Evolutionary conservation across 2,888 invertebrate species (phyloP), one percentile per base, ranked within the genome.

Genomic region (Hirtodrosophila histrioides): DNA sequence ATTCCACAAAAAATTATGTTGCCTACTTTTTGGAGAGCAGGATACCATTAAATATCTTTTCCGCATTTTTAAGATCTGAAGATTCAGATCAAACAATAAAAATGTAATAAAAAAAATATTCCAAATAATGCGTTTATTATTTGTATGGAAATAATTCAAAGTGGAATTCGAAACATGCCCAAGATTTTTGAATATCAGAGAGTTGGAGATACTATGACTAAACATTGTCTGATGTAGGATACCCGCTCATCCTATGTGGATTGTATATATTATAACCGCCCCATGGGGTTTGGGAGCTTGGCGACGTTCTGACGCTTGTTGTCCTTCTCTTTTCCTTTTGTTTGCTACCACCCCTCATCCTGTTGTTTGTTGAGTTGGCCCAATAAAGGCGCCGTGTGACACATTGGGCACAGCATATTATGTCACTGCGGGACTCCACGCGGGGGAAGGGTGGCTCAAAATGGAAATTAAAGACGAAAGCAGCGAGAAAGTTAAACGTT

Each of bases 381-480:
- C 56, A 54, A 44, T 48, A 17, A 41, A 53, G 46, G 31, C 54
- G 53, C 63, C 64, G 57, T 62, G 66, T 75, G 84, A 77, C 69
- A 74, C 71, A 77, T 69, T 74, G 71, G 64, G 69, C 64, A 66
- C 69, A 65, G 51, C 29, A 66, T 58, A 72, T 82, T 86, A 86
- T 82, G 86, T 86, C 82, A 86, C 51, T 69, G 48, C 36, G 46
- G 51, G 49, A 43, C 53, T 39, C 45, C 27, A 27, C 33, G 31
- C 31, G 7, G 31, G 9, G 9, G 0, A 8, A 5, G 27, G 27
- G 31, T 3, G 7, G 48, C 24, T 29, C 12, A 69, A 54, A 58
- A 69, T 57, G 69, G 41, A 72, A 72, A 84, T 82, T 86, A 72
- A 84, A 86, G 81, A 67, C 61, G 39, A 57, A 62, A 45, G 53